These are phyloP conservation scores for Cuculus canorus DNA, from an alignment of 2,797 vertebrate genomes.

Conservation along the genomic window DNA sequence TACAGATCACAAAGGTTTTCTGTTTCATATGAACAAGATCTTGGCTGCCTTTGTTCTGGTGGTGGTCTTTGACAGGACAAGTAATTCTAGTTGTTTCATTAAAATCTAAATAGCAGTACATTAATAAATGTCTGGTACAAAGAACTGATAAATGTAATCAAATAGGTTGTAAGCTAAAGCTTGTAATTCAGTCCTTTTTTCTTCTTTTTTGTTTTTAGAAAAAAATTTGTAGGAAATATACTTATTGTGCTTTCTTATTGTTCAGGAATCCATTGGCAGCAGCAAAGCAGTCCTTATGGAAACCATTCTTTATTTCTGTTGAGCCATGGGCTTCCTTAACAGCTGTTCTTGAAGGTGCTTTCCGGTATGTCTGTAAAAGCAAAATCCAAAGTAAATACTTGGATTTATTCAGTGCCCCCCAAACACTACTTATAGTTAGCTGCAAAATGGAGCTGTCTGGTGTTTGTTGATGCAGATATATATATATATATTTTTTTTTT, in stretches of 20 bases:
- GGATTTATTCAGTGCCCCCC: neutral
- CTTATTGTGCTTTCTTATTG: constrained; percentile 80
- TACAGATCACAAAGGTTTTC: neutral
- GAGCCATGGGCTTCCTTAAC: constrained; percentile 30
- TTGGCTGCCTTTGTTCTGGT: constrained; percentile 5
- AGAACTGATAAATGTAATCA: constrained; percentile 64
- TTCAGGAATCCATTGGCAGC: constrained; percentile 75
- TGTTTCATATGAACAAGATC: neutral
- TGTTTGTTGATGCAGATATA: neutral
- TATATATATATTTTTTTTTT: no score
- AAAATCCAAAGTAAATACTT: neutral
- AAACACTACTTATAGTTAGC: neutral
- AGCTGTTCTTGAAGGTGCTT: constrained; percentile 71
- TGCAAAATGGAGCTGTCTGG: neutral
- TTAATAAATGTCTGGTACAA: constrained; percentile 69
- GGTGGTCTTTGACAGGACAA: constrained; percentile 52
- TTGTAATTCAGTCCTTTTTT: constrained; percentile 57
- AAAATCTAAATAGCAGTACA: constrained; percentile 67
- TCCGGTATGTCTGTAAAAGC: constrained; percentile 80
- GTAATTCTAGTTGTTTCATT: constrained; percentile 47
- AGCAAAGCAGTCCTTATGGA: constrained; percentile 77
- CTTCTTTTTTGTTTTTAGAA: neutral
- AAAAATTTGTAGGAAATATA: neutral
- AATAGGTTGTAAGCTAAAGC: constrained; percentile 69
- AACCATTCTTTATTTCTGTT: constrained; percentile 78